A percentile compares a stretch with the other conserved stretches of the same genome.
Conservation (phyloP, 2,888 invertebrate genomes). For the Drosophila leonis region DNA sequence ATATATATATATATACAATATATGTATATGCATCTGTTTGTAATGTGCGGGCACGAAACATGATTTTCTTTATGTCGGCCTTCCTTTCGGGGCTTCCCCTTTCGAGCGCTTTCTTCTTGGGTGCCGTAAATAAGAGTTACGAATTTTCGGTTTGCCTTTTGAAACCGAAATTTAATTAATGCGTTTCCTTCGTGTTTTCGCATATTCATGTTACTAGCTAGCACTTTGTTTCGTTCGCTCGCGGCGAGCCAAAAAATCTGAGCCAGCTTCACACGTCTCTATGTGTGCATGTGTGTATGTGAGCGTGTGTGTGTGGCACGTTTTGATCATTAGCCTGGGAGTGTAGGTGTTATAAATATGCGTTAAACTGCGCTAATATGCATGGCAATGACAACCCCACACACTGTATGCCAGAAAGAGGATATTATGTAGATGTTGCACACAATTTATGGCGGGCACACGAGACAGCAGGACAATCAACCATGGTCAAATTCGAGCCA, state of each 20-base stretch:
- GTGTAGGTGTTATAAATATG: conserved; percentile 74
- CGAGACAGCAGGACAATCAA: conserved; percentile 36
- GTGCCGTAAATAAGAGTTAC: conserved; percentile 70
- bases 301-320: conserved; percentile 65
- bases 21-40: conserved; percentile 36
- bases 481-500: conserved; percentile 53
- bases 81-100: conserved; percentile 2
- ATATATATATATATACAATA: conserved; percentile 24
- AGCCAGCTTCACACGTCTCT: conserved; percentile 13
- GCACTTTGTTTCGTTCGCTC: conserved; percentile 37
- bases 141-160: conserved; percentile 55
- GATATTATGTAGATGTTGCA: conserved; percentile 57
- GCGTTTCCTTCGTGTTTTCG: conserved; percentile 79
- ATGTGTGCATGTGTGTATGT: conserved; percentile 46
- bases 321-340: conserved; percentile 73
- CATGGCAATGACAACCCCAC: conserved; percentile 39
- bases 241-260: conserved; percentile 32
- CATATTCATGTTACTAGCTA: conserved; percentile 75
- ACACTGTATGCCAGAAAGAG: neutral
- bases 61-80: conserved; percentile 54
- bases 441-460: conserved; percentile 60
- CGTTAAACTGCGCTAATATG: conserved; percentile 68
- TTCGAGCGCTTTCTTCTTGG: conserved; percentile 31
- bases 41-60: conserved; percentile 57
- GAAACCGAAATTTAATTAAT: conserved; percentile 76